Base-by-base conservation (phyloP, 1,140 invertebrate genomes). In the Galleria mellonella region DNA sequence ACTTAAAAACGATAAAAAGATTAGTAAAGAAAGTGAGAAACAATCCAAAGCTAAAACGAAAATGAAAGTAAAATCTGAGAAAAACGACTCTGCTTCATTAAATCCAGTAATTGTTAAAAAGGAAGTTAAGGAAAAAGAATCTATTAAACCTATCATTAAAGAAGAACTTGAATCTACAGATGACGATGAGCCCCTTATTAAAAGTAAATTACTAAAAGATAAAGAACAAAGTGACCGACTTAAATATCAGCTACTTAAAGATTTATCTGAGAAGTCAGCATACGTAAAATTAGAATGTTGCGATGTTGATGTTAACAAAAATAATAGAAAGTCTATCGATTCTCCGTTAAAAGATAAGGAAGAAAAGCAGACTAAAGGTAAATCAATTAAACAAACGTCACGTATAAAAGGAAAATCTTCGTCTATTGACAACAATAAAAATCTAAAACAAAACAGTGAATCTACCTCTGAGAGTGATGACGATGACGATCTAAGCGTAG, bases 161-260 rank as follows among this genome's bases (percentile, higher is more conserved):
- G 67, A 75, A 57, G 73, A 83, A 62, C 51, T 52, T 1, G 86
- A 86, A 55, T 88, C 87, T 8, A 87, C 85, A 1, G 87, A 88
- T 61, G 87, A 88, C 45, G 86, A 88, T 51, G 81, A 83, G 47
- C 87, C 87, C 9, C 56, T 88, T 8, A 84, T 87, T 42, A 87
- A 87, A 56, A 87, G 82, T 50, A 87, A 86, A 65, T 51, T 84
- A 17, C 50, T 79, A 10, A 83, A 85, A 58, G 73, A 85, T 59
- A 83, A 82, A 52, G 69, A 82, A 60, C 57, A 37, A 49, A 73
- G 41, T 45, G 64, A 78, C 47, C 55, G 51, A 17, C 42, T 79
- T 29, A 82, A 83, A 43, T 76, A 78, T 55, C 68, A 77, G 53
- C 41, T 84, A 33, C 41, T 84, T 39, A 84, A 83, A 56, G 81